Conservation (phyloP, 2,888 invertebrate species). For the Chloroclysta siterata region DNA sequence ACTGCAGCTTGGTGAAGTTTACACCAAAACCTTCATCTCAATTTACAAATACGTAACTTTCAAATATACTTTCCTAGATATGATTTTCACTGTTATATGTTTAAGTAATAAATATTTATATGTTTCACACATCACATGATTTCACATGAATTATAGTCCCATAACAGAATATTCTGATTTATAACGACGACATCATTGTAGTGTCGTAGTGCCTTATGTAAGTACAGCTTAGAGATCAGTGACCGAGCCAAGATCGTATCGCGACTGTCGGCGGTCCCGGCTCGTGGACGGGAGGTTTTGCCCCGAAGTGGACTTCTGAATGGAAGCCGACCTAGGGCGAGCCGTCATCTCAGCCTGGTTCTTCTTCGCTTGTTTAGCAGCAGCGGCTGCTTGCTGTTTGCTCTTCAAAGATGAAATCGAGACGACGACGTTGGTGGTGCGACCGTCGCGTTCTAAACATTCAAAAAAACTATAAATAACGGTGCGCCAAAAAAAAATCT, state of each 20-base stretch:
- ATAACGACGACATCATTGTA: slow-evolving; percentile 32
- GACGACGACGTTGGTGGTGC: slow-evolving; percentile 71
- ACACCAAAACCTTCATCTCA: slow-evolving; percentile 5
- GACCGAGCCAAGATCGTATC: slow-evolving; percentile 73
- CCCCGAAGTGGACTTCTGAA: slow-evolving; percentile 77
- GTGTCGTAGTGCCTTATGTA: slow-evolving; percentile 33
- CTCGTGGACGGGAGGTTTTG: slow-evolving; percentile 61
- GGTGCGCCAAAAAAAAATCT: neutral
- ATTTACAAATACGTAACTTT: slow-evolving; percentile 16
- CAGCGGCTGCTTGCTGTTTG: slow-evolving; percentile 76
- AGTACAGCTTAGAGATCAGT: slow-evolving; percentile 62
- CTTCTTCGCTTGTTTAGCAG: slow-evolving; percentile 79
- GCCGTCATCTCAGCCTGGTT: slow-evolving; percentile 72
- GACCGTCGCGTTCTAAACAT: slow-evolving; percentile 69
- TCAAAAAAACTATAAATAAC: slow-evolving; percentile 3
- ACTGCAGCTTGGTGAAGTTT: neutral
- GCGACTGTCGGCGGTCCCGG: slow-evolving; percentile 72
- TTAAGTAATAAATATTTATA: neutral
- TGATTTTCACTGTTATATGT: neutral
- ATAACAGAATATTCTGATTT: slow-evolving; percentile 15
- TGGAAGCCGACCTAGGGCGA: slow-evolving; percentile 71
- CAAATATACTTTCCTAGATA: neutral
- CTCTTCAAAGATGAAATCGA: slow-evolving; percentile 78
- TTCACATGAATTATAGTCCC: slow-evolving; percentile 22
- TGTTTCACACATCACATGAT: slow-evolving; percentile 11